Percentiles rank a stretch among this genome's conserved stretches.
Conservation (phyloP, 2,888 invertebrate genomes). For the Idaea aversata region DNA sequence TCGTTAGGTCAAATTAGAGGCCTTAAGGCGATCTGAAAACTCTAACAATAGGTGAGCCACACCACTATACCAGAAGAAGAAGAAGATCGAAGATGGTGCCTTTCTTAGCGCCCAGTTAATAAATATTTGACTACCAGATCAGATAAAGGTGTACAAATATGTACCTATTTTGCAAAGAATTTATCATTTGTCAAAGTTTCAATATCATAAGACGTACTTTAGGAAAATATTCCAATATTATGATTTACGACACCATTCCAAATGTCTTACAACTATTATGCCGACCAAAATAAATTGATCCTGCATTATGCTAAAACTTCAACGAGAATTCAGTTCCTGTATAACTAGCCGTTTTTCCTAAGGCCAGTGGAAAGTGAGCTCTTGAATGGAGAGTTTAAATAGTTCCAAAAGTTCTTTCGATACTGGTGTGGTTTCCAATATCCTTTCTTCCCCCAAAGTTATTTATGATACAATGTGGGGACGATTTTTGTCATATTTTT, state of each 20-base stretch:
- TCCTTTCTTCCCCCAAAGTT: slow-evolving; percentile 63
- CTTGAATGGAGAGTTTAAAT: neutral
- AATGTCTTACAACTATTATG: slow-evolving; percentile 27
- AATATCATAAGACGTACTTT: slow-evolving; percentile 30
- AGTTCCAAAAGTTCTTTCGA: slow-evolving; percentile 25
- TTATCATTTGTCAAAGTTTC: slow-evolving; percentile 5
- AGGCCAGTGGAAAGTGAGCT: neutral
- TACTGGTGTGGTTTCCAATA: slow-evolving; percentile 50
- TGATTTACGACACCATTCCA: slow-evolving; percentile 71
- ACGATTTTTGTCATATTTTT: slow-evolving; percentile 69
- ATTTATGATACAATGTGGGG: slow-evolving; percentile 55
- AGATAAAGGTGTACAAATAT: neutral
- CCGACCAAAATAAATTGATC: slow-evolving; percentile 30
- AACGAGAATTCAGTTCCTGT: neutral
- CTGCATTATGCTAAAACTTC: neutral
- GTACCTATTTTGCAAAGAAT: neutral
- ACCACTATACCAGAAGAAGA: no score
- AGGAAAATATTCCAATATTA: slow-evolving; percentile 72
- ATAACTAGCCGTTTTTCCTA: neutral
- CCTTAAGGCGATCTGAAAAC: no score
- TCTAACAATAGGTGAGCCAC: no score
- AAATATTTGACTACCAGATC: neutral
- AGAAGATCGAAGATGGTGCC: no score
- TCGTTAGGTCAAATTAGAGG: no score
- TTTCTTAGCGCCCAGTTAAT: no score